A percentile compares a stretch with the other conserved stretches of the same genome.
These are phyloP conservation scores for Galago senegalensis DNA, from an alignment of 2,797 vertebrate genomes.

Conservation along the genomic window DNA sequence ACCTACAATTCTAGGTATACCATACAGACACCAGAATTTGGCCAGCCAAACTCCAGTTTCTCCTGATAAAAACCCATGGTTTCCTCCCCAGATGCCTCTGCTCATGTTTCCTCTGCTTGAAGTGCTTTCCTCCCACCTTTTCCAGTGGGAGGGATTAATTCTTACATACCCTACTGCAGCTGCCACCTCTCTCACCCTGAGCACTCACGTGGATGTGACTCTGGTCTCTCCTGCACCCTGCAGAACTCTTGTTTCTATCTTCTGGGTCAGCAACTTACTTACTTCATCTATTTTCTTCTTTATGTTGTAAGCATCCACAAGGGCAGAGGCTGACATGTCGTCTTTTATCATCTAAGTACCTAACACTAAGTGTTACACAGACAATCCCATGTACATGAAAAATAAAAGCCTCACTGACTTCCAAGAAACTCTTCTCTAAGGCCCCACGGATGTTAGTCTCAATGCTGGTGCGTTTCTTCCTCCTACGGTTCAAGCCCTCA, in stretches of 20 bases:
- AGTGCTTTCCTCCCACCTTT: background rate
- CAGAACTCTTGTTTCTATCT: background rate
- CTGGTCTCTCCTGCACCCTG: background rate
- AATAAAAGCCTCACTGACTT: conserved; percentile 91
- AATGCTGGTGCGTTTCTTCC: conserved; percentile 99
- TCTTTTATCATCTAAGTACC: background rate
- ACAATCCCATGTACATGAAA: background rate
- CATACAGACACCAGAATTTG: background rate
- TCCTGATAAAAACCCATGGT: background rate
- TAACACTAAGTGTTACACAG: background rate
- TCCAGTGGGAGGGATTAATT: background rate
- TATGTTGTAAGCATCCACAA: background rate
- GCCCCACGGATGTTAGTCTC: conserved; percentile 99
- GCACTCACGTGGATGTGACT: background rate
- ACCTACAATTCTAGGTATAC: background rate
- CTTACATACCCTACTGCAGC: fast-evolving
- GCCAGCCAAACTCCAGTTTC: background rate
- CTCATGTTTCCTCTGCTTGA: background rate
- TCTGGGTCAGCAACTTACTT: background rate
- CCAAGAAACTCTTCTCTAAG: conserved; percentile 99
- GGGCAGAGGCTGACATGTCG: background rate
- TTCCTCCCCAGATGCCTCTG: background rate
- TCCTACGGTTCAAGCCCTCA: conserved; percentile 98
- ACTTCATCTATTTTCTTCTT: background rate
- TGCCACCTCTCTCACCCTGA: background rate